Percentiles rank a stretch among this genome's conserved stretches.
Evolutionary conservation across 2,113 vertebrate species (phyloP).

Genomic region (Aplodontia rufa): DNA sequence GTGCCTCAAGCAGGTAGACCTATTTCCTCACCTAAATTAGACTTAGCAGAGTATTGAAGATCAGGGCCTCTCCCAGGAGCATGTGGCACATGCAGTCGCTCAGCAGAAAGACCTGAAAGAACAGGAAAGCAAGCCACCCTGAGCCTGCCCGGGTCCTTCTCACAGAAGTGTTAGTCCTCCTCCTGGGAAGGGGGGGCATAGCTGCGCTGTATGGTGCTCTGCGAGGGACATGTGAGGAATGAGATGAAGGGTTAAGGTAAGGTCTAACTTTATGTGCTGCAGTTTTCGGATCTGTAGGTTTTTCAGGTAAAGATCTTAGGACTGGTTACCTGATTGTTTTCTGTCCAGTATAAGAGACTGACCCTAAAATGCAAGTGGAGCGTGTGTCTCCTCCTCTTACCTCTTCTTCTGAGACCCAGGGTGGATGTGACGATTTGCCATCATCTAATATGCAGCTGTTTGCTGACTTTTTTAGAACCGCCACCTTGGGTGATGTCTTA

Average conservation of each 20-base stretch:
- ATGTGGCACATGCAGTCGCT: background rate
- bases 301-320: background rate
- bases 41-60: background rate
- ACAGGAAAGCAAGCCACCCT: accelerated
- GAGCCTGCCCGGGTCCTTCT: background rate
- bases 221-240: background rate
- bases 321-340: background rate
- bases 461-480: background rate
- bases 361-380: accelerated
- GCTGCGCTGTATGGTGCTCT: background rate
- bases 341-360: background rate
- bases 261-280: background rate
- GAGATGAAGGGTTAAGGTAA: background rate
- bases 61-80: background rate
- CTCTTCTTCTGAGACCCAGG: background rate
- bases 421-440: background rate
- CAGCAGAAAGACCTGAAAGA: background rate
- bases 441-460: background rate
- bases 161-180: accelerated
- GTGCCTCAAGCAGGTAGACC: background rate
- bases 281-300: background rate
- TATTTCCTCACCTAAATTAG: background rate
- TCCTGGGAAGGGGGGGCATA: background rate
- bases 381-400: too few relatives aligned
- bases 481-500: background rate